These are phyloP conservation scores for Psilopsiagon aymara DNA, from an alignment of 2,113 vertebrate genomes.

Conservation along the genomic window DNA sequence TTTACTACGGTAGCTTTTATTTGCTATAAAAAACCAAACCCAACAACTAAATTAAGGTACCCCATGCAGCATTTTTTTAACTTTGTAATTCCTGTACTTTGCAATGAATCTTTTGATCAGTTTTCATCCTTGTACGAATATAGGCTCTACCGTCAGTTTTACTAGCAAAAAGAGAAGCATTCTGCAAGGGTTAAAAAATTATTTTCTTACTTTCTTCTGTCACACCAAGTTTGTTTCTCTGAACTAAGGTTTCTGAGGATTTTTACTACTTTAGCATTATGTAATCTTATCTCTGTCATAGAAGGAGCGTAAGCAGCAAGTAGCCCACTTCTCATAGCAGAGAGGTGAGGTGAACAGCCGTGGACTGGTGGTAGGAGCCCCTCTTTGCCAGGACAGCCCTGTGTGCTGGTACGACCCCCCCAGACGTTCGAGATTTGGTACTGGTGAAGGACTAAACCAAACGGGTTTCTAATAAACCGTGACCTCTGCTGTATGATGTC, in stretches of 20 bases:
- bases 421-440: not conserved
- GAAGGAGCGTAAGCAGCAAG: constrained; percentile 44
- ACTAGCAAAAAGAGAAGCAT: constrained; percentile 46
- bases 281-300: constrained; percentile 54
- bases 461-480: constrained; percentile 33
- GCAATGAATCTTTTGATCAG: constrained; percentile 58
- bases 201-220: constrained; percentile 63
- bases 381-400: not conserved
- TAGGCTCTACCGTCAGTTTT: constrained; percentile 53
- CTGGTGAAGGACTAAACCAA: constrained; percentile 58
- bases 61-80: constrained; percentile 65
- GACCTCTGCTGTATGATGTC: constrained; percentile 54
- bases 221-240: constrained; percentile 61
- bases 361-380: not conserved
- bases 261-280: constrained; percentile 63
- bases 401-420: constrained; percentile 1
- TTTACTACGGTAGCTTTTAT: constrained; percentile 42
- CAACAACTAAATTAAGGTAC: constrained; percentile 42
- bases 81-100: constrained; percentile 68
- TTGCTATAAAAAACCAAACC: not conserved
- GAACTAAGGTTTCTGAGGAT: constrained; percentile 59
- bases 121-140: constrained; percentile 42
- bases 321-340: not conserved
- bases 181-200: constrained; percentile 57
- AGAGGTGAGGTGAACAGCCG: not conserved